Conservation (phyloP, 2,797 vertebrate species). For the Bryconaethiops microstoma region DNA sequence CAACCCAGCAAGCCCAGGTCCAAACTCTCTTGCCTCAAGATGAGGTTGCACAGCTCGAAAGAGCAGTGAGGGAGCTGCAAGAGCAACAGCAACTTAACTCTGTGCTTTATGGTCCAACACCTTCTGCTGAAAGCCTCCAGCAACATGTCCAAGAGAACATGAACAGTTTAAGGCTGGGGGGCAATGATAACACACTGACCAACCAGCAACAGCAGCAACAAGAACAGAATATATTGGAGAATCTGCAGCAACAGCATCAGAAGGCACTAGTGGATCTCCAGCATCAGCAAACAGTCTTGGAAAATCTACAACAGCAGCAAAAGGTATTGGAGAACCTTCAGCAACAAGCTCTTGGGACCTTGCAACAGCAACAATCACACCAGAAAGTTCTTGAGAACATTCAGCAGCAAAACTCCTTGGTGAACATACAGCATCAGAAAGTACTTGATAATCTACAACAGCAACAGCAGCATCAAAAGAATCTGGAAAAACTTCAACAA, state of each 20-base stretch:
- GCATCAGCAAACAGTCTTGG: constrained; percentile 75
- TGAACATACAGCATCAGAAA: constrained; percentile 61
- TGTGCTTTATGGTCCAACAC: constrained; percentile 89
- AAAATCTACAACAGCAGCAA: constrained; percentile 59
- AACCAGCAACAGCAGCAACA: constrained; percentile 61
- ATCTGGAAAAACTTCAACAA: constrained; percentile 56
- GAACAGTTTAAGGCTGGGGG: constrained; percentile 88
- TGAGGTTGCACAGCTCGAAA: constrained; percentile 89
- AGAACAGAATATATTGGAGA: constrained; percentile 67
- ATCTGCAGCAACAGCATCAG: constrained; percentile 59
- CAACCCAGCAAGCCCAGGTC: constrained; percentile 70
- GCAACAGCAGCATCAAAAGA: constrained; percentile 59
- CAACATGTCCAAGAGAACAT: constrained; percentile 93
- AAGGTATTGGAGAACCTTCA: constrained; percentile 62
- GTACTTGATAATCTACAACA: constrained; percentile 59
- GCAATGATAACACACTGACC: constrained; percentile 81
- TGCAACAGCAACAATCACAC: constrained; percentile 68
- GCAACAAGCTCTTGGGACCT: constrained; percentile 70
- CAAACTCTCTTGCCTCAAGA: constrained; percentile 86
- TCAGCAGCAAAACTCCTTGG: constrained; percentile 65
- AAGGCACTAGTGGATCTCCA: constrained; percentile 68
- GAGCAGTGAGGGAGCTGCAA: constrained; percentile 91
- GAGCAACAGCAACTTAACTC: constrained; percentile 84
- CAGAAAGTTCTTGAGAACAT: constrained; percentile 77
- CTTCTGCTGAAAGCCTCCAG: constrained; percentile 84